Evolutionary conservation across 1,140 invertebrate species (phyloP), one percentile per base, ranked within the genome.

Genomic region (Parasteatoda tepidariorum): DNA sequence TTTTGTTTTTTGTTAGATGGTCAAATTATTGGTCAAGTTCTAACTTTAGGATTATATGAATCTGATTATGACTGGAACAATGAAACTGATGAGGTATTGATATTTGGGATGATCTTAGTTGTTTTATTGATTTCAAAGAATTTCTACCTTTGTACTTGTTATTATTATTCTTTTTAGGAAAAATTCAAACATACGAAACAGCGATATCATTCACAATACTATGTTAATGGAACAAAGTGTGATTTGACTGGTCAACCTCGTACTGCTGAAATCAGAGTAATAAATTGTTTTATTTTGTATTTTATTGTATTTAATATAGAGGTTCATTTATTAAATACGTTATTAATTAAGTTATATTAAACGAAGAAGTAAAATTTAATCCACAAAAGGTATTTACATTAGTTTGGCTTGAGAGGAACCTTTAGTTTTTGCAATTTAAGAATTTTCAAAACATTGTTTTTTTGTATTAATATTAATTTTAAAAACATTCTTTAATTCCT

Each of bases 41-140:
- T 90, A n/a, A 88, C 88, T 33, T 85, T 91, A 11, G 90, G 90
- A 18, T 85, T 88, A 54, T 91, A 88, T 87, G 88, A 90, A 70
- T 89, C 88, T 22, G 90, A 91, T 84, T 90, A 88, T 86, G 88
- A 90, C 73, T 91, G 90, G 90, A 88, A 87, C 66, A 88, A 89
- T 85, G 87, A 88, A 67, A 84, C 85, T 18, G 85, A 87, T 57
- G n/a, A 55, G 70, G 75, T 86, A 68, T 38, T 13, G 15, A 11
- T 0, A 57, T 67, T 26, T 76, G 0, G 26, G 18, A 71, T 15
- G 15, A 15, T 55, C 33, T 11, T 18, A 31, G 33, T 57, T 83
- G 24, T n/a, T 3, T 15, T 22, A 55, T 11, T 74, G 2, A 24
- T 66, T 57, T n/a, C 13, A 54, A 13, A 48, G 38, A 48, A 48